Conservation (phyloP, 2,888 invertebrate species). For the Mongoloraphidia duomilia region DNA sequence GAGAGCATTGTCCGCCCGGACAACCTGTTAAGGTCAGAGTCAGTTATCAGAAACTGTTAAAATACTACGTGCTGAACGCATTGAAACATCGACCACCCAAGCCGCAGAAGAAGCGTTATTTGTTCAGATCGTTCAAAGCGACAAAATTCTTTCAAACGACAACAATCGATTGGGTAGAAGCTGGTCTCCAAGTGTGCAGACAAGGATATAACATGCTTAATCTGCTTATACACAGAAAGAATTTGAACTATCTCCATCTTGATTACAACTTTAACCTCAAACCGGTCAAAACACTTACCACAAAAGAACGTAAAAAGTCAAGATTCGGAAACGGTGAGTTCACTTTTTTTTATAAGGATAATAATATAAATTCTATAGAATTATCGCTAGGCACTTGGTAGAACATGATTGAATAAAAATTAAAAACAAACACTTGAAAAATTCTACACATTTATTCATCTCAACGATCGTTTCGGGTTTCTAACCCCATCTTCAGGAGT, state of each 20-base stretch:
- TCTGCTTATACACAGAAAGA: constrained; percentile 95
- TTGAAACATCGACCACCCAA: constrained; percentile 95
- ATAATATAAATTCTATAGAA: constrained; percentile 2
- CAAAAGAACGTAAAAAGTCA: constrained; percentile 98
- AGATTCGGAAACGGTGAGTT: constrained; percentile 79
- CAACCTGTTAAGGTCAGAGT: constrained; percentile 98
- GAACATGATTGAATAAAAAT: too few species aligned
- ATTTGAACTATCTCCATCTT: constrained; percentile 96
- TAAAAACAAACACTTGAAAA: too few species aligned
- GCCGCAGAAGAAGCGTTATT: constrained; percentile 93
- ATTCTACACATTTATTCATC: too few species aligned
- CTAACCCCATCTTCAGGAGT: background rate
- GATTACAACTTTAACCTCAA: constrained; percentile 99
- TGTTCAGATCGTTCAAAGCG: constrained; percentile 98
- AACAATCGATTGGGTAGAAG: constrained; percentile 98
- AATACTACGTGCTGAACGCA: constrained; percentile 96
- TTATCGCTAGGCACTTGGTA: too few species aligned
- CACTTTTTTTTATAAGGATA: constrained; percentile 4
- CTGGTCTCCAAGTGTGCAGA: constrained; percentile 92
- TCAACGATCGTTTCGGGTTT: too few species aligned
- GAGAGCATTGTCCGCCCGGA: constrained; percentile 86
- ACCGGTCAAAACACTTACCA: constrained; percentile 97
- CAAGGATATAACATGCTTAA: constrained; percentile 99
- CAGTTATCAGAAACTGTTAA: constrained; percentile 95
- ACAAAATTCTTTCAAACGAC: constrained; percentile 99